Evolutionary conservation across 2,797 vertebrate species (phyloP), one percentile per base, ranked within the genome.

Genomic region (Bradypus variegatus): DNA sequence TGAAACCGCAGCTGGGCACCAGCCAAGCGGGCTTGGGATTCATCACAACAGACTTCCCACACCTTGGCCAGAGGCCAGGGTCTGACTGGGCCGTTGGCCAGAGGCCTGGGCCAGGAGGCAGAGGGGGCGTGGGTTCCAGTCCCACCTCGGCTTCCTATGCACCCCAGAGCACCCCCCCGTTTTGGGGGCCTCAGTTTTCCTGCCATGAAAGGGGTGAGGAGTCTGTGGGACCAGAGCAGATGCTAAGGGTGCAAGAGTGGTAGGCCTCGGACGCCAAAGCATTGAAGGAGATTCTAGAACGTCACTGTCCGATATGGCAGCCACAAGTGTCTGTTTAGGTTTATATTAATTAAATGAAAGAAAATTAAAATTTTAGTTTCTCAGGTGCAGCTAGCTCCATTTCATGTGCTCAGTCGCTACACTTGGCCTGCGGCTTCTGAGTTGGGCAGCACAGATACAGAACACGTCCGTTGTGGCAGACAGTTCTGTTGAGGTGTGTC

Each of bases 1-100:
- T 76, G 64, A 95, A 96, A 95, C 95, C 96, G 93, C 95, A 95
- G 86, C 89, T 95, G 95, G 93, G 85, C 9, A 3, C 65, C 72
- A 21, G 95, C 95, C 95, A 96, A 95, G 86, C 91, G 93, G 94
- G 85, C 84, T 95, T 86, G 85, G 81, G 92, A 92, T 96, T 95
- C 94, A 87, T 85, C 88, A 81, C 70, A 92, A 55, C 83, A 38
- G 33, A 93, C 92, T 93, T 96, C 95, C 95, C 95, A 96, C 86
- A 70, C 89, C 85, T 92, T 29, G n/a, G 90, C 94, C 75, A 41
- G 83, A 89, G 93, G 91, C 90, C 95, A 95, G 89, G 80, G 86
- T 89, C 94, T 13, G 6, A 48, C 36, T 84, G 80, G 88, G 73
- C 90, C 13, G 27, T 67, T 88, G 84, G 92, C 95, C 73, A 72